Evolutionary conservation across 2,888 invertebrate genomes (phyloP).

Genomic region (Rotaria socialis): DNA sequence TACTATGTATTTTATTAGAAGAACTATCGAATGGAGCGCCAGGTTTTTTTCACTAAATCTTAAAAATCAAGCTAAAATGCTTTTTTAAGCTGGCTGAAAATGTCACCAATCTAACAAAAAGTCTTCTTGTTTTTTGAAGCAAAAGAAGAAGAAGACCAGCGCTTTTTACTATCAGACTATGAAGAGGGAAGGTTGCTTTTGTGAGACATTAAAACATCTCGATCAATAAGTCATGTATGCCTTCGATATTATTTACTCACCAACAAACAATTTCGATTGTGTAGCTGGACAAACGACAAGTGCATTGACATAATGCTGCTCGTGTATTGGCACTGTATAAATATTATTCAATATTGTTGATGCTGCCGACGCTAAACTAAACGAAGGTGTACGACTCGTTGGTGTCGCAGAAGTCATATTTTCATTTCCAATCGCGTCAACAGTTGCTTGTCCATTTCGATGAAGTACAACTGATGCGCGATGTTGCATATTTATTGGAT

Average conservation of each 20-base stretch:
- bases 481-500: background rate
- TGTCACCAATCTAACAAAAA: too few relatives aligned
- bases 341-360: background rate
- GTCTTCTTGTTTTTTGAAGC: too few relatives aligned
- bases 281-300: background rate
- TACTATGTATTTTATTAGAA: too few relatives aligned
- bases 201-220: too few relatives aligned
- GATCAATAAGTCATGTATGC: too few relatives aligned
- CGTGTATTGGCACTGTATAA: background rate
- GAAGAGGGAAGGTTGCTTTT: too few relatives aligned
- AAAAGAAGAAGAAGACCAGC: too few relatives aligned
- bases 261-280: slow-evolving; percentile 34
- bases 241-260: background rate
- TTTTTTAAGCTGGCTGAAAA: too few relatives aligned
- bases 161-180: too few relatives aligned
- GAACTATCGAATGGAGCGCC: too few relatives aligned
- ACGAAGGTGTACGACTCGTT: background rate
- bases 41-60: too few relatives aligned
- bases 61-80: too few relatives aligned
- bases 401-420: background rate
- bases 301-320: slow-evolving; percentile 25
- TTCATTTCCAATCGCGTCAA: slow-evolving; percentile 12
- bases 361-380: background rate
- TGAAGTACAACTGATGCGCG: background rate
- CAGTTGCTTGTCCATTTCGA: slow-evolving; percentile 22